Base-by-base conservation (phyloP, 2,113 vertebrate species). In the Anoplopoma fimbria region DNA sequence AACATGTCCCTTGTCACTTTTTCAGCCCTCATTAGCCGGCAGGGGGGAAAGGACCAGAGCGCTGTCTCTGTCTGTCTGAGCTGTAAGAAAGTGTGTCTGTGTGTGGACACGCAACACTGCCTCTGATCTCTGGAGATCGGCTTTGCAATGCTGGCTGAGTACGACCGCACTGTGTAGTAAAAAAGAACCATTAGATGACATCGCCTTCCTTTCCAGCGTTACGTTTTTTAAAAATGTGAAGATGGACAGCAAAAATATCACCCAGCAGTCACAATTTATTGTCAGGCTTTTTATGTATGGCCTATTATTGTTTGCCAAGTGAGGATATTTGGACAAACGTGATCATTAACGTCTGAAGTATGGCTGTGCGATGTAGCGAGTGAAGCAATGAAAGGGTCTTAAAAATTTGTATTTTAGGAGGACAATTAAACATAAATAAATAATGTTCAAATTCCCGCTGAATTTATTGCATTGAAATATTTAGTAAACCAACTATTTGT, bases 41-140 rank as follows among this genome's bases (percentile, higher is more conserved):
- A 60, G 75, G 63, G 53, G 57, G 64, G 3, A 75, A 61, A 69
- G 69, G 21, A 88, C 74, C 77, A 77, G 67, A 78, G 71, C 68
- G 53, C 58, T 75, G 79, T 84, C 79, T 86, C 49, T 78, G 79
- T 88, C 88, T 86, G 77, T 88, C 83, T 72, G 83, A 78, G 79
- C 69, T 85, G 70, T 53, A 63, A 68, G 49, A 58, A 10, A 63
- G 78, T 87, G 86, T 87, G 86, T 79, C 76, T 69, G 71, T 85
- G 77, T 77, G 55, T 70, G 69, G 90, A 85, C 68, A 79, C 81
- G 88, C 79, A 86, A 84, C 74, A 61, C 82, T 82, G 92, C 79
- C 71, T 88, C 78, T 81, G 85, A 89, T 90, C 93, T 91, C 88
- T 58, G 0, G 87, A 84, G 89, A 91, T 73, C 69, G 61, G 86